Evolutionary conservation across 2,888 invertebrate species (phyloP), one percentile per base, ranked within the genome.

Genomic region (Epistrophe grossulariae): DNA sequence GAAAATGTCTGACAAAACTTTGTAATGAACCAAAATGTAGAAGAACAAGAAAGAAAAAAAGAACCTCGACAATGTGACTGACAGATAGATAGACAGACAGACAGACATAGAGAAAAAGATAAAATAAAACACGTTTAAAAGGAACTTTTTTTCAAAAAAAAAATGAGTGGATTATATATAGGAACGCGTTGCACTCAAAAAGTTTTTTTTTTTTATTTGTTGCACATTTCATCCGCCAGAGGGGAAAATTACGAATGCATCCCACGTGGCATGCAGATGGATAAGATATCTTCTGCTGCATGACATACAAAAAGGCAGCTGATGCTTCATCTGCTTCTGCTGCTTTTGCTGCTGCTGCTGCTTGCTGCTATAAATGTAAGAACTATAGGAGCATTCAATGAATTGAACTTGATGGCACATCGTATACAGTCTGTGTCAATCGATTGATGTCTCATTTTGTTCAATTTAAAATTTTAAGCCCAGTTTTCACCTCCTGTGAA

Each of bases 181-280:
- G 19, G 19, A 50, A 35, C 68, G 68, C 68, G 50, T 68, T 50
- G 35, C 31, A 68, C 45, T 50, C 50, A 50, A 35, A 68, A 50
- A 50, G 31, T 68, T 50, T 43, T 15, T 48, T 31, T 35, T 45
- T 35, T 35, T 35, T 68, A 52, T 38, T 82, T 72, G 50, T 50
- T 77, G 64, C 81, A 81, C 70, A 81, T 62, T 82, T 77, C 11
- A 64, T 43, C 48, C 50, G 64, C 71, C 17, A 48, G 19, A 48
- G 71, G 35, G 64, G 17, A 50, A 68, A 40, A 70, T 84, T 84
- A 79, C 84, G 55, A 80, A 80, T 77, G 68, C 73, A 81, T 70
- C 84, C 84, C 84, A 85, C 80, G 81, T 81, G 80, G 50, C 68
- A 70, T 64, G 81, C 84, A 85, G 80, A 85, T 78, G 79, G 78